Base-by-base conservation (phyloP, 2,888 invertebrate species). In the Pollenia griseotomentosa region DNA sequence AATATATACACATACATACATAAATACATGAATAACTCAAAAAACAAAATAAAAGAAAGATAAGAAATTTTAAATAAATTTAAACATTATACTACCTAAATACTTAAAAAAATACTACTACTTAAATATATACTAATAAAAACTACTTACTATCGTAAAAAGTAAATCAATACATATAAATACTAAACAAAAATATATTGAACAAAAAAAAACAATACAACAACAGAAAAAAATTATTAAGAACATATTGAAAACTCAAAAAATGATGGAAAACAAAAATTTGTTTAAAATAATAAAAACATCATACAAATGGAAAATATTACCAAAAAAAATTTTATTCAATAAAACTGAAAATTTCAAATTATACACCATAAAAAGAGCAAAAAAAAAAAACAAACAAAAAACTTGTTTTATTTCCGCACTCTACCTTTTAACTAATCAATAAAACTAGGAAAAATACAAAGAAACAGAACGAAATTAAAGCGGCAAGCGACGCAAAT, bases 331-430 rank as follows among this genome's bases (percentile, higher is more conserved):
- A 85, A 86, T 55, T 79, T 89, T 89, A 88, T 88, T 89, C 89
- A 89, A 89, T 89, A 89, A 89, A 89, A 88, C 88, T 82, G 79
- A 87, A 88, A 88, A 88, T 75, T 88, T 88, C 74, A 88, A 89
- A 88, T 88, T 89, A 89, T 88, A 89, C 89, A 89, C 89, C 86
- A 81, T 86, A 88, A 89, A 88, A 87, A 88, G 70, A 80, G 66
- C 19, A 89, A 88, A 88, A 33, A 23, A 33, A 23, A 33, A 33
- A 33, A 33, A 33, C 33, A 33, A 85, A 85, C 80, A 79, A 85
- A 85, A 71, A 81, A 85, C 83, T 89, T 89, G 89, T 89, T 89
- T 89, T 89, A 89, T 89, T 89, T 89, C 87, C 71, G 81, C 86
- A 86, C 83, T 48, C 83, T 48, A 77, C 73, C 71, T 6, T 33